Percentiles rank a stretch among this genome's conserved stretches.
These are phyloP conservation scores for Pardalotus punctatus DNA, from an alignment of 2,113 vertebrate genomes.

Conservation along the genomic window DNA sequence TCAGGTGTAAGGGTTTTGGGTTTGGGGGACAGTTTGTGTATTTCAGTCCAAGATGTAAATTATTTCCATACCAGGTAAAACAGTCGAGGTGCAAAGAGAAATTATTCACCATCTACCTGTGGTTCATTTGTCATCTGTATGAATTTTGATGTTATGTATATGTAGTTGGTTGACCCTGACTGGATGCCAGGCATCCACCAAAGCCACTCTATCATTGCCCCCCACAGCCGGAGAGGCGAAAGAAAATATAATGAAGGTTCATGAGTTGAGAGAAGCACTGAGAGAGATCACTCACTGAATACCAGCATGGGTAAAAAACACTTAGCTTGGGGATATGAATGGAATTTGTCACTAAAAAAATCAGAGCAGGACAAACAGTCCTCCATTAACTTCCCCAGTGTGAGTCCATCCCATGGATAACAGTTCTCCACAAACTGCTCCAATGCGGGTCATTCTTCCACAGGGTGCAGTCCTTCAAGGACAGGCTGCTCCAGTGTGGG, in stretches of 20 bases:
- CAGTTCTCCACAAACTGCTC: neutral
- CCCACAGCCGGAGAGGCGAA: too few relatives aligned
- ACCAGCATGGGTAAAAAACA: neutral
- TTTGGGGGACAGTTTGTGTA: too few relatives aligned
- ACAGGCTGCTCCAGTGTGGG: accelerated
- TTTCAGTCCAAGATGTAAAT: neutral
- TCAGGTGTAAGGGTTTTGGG: neutral
- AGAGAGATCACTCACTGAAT: neutral
- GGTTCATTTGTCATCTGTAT: neutral
- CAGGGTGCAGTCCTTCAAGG: neutral
- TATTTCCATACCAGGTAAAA: neutral
- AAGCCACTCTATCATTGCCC: neutral
- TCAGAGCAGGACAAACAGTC: neutral
- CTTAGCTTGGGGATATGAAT: neutral
- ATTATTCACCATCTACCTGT: neutral
- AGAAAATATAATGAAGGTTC: neutral
- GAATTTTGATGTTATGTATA: neutral
- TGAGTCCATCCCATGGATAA: too few relatives aligned
- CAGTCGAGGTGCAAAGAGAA: neutral
- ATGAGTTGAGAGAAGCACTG: neutral
- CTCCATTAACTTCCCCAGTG: neutral
- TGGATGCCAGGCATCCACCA: neutral
- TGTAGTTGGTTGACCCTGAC: neutral
- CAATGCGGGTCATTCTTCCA: neutral
- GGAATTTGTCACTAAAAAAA: neutral